Conservation (phyloP, 2,113 vertebrate species). For the Calypte anna region DNA sequence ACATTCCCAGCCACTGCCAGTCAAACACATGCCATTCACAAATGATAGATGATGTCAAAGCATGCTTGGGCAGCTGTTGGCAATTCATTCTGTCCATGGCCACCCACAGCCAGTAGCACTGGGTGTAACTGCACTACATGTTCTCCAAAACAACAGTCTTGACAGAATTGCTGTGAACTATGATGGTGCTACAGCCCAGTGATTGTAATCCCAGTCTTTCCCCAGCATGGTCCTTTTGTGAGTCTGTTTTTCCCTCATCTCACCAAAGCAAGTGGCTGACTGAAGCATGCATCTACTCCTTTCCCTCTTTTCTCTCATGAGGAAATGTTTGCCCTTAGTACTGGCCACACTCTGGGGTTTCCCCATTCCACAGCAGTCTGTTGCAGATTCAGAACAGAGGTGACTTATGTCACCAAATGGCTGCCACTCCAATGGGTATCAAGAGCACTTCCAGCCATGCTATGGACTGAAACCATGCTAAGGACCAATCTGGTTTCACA, state of each 20-base stretch:
- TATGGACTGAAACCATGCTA: neutral
- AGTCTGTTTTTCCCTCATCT: neutral
- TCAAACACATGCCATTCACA: neutral
- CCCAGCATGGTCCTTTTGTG: fast-evolving
- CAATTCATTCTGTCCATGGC: neutral
- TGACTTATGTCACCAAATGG: neutral
- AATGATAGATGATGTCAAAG: fast-evolving
- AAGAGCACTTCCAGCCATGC: neutral
- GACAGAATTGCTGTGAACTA: neutral
- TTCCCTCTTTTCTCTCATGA: neutral
- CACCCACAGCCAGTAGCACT: neutral
- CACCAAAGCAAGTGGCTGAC: neutral
- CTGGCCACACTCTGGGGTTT: fast-evolving
- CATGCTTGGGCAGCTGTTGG: neutral
- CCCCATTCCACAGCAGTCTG: neutral
- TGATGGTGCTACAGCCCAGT: fast-evolving
- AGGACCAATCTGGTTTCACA: neutral
- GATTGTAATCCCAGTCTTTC: neutral
- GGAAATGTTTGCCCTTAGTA: neutral
- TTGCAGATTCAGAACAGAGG: neutral
- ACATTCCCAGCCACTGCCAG: neutral
- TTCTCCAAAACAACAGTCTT: neutral
- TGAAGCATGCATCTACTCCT: fast-evolving
- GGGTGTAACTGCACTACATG: neutral
- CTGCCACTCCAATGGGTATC: neutral